phyloP scores from a whole-genome alignment of 1,140 invertebrate genomes.

The Pseudomyrmex flavicornis region DNA sequence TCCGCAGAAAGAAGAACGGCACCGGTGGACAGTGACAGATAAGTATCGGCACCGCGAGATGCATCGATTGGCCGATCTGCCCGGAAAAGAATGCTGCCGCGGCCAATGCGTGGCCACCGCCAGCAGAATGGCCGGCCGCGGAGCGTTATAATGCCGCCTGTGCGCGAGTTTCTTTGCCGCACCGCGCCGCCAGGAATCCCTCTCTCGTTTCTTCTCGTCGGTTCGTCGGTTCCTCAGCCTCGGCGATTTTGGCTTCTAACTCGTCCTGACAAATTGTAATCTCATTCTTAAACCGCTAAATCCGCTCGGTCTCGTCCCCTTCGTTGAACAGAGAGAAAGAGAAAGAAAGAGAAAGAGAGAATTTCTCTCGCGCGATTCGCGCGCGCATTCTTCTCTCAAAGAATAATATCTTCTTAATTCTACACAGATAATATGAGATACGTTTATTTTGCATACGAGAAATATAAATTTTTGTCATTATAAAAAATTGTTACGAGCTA shows the following conservation, averaged over 20 bases:
- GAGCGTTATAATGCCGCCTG: constrained; percentile 68
- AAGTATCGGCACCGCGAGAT: constrained; percentile 84
- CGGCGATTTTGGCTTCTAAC: constrained; percentile 72
- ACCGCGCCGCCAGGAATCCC: constrained; percentile 10
- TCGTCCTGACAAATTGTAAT: constrained; percentile 80
- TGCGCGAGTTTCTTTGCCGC: constrained; percentile 67
- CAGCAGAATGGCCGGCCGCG: constrained; percentile 82
- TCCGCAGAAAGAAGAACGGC: constrained; percentile 70
- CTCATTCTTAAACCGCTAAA: constrained; percentile 77
- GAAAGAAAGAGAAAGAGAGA: no score
- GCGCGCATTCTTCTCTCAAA: not conserved
- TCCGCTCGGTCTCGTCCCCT: not conserved
- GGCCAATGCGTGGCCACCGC: constrained; percentile 82
- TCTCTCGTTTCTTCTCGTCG: constrained; percentile 26
- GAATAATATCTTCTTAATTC: constrained; percentile 13
- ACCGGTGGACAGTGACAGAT: constrained; percentile 84
- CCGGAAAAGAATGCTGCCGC: constrained; percentile 84
- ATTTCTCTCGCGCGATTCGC: constrained; percentile 2
- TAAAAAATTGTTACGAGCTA: not conserved
- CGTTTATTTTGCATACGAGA: not conserved
- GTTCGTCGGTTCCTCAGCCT: constrained; percentile 14
- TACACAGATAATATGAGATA: not conserved
- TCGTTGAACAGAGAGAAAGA: no score
- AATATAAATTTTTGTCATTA: not conserved
- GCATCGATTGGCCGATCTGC: constrained; percentile 84